Percentiles rank a stretch among this genome's conserved stretches.
Conservation (phyloP, 2,113 vertebrate species). For the Gallinago media region DNA sequence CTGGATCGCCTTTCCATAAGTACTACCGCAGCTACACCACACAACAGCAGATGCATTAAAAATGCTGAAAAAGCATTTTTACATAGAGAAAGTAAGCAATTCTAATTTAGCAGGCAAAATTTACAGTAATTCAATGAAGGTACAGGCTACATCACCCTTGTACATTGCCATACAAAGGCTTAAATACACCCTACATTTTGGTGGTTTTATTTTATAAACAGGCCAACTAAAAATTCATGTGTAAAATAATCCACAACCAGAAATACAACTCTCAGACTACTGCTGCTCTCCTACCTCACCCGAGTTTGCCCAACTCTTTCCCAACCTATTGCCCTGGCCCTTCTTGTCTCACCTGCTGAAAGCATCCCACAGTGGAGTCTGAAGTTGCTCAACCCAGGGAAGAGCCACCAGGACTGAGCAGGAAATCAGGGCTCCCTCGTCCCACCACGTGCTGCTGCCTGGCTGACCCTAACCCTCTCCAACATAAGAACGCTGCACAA, state of each 20-base stretch:
- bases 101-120: background rate
- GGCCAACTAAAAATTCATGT: background rate
- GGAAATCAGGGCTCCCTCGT: background rate
- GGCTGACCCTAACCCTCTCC: background rate
- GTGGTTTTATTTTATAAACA: constrained; percentile 5
- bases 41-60: background rate
- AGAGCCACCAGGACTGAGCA: background rate
- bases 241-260: background rate
- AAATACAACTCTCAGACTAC: background rate
- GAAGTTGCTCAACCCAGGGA: background rate
- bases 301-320: background rate
- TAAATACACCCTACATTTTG: background rate
- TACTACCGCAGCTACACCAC: background rate
- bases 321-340: background rate
- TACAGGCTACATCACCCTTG: background rate
- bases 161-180: background rate
- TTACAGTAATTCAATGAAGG: background rate
- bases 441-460: background rate
- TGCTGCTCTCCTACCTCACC: background rate
- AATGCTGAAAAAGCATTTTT: constrained; percentile 1
- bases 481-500: background rate
- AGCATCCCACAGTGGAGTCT: background rate
- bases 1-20: background rate
- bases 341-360: background rate
- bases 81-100: background rate